Evolutionary conservation across 2,888 invertebrate genomes (phyloP), one percentile per base, ranked within the genome.

Genomic region (Octonoba sinensis): DNA sequence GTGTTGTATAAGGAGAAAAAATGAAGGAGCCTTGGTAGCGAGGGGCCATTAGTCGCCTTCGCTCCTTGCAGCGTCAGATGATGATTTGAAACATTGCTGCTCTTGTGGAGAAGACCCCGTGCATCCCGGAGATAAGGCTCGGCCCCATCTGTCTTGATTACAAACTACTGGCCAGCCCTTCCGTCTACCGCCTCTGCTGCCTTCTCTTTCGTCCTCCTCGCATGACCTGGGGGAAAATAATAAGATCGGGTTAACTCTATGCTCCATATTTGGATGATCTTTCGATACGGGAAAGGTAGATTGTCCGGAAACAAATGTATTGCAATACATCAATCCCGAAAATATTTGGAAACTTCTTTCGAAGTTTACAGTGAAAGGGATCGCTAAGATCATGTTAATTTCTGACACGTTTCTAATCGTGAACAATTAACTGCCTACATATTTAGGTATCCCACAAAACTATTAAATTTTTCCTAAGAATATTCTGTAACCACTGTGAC

Each of bases 111-210:
- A 51, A 65, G 82, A 70, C 70, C 82, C 82, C 74, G 74, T 82
- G 82, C 70, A 75, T 70, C 62, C 82, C 22, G 18, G 82, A 82
- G 82, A 82, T 82, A 82, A 82, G 82, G 56, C 59, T 49, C 18
- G 70, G 74, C 59, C 75, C 82, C 82, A 82, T 82, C 75, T 82
- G 82, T 82, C 82, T 82, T 82, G 82, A 82, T 82, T 82, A 82
- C 82, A 82, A 82, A 82, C 82, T 82, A 72, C 78, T 64, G 47
- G 59, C 59, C 46, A 27, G 57, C 49, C 64, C 57, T 51, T 27
- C 27, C 64, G 56, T 71, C 49, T 60, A 66, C 36, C 57, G 47
- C 16, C 24, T 4, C 36, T 6, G 18, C 44, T 8, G 24, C 46
- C 66, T 36, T 49, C 27, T 49, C 24, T 24, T 49, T 56, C 20